Evolutionary conservation across 2,113 vertebrate genomes (phyloP), one percentile per base, ranked within the genome.

Genomic region (Ifrita kowaldi): DNA sequence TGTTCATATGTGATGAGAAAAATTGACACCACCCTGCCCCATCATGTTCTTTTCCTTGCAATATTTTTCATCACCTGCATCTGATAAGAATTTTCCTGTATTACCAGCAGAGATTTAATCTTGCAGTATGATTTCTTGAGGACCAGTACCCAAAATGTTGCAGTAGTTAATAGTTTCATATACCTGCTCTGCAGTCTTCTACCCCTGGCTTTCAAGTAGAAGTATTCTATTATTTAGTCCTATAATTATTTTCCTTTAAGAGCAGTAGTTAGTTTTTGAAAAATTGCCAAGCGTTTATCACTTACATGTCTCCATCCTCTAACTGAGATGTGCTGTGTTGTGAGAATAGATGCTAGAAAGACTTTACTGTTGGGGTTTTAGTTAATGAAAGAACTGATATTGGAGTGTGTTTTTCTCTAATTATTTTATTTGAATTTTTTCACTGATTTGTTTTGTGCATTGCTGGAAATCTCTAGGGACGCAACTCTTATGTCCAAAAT

Each of bases 271-370:
- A 47, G 39, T 39, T 82, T 65, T 32, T 91, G 30, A 86, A 62
- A 89, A 71, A 56, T 7, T 55, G 55, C 10, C 1, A 52, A 70
- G 21, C 3, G 0, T 67, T 78, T 59, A 19, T 60, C 13, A n/a
- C 33, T 89, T 39, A 2, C 0, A 13, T 0, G 0, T 76, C 26
- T 62, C 69, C 4, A 7, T 59, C 33, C 35, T 84, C 24, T 52
- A 16, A 60, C 18, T 68, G 49, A 28, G 39, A 20, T 11, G 8
- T 73, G 24, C 35, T 87, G 17, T 68, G 20, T 57, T 81, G 24
- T 47, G 37, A 75, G 22, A 85, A 44, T 13, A 37, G 21, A 39
- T 0, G 1, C 23, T 47, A 32, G 39, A n/a, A 84, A 79, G 20
- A 35, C 39, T 79, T 6, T 64, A 44, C 49, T 2, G 2, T 8